A percentile compares a stretch with the other conserved stretches of the same genome.
Evolutionary conservation across 2,113 vertebrate genomes (phyloP).

Genomic region (Brachionichthys hirsutus): DNA sequence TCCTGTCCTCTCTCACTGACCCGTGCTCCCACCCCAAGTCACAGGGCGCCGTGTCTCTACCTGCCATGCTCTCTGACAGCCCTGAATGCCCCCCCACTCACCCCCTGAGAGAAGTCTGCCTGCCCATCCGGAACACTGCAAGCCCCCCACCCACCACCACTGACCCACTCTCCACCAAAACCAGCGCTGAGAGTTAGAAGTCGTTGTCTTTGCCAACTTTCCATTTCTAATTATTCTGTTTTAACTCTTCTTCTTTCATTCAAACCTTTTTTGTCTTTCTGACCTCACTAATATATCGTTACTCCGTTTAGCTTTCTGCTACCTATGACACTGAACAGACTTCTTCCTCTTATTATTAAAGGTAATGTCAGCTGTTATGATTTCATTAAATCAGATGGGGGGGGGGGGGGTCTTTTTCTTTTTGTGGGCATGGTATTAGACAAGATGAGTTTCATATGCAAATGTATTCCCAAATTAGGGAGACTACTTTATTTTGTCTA

Average conservation of each 20-base stretch:
- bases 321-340: slow-evolving; percentile 31
- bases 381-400: neutral
- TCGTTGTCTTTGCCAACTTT: slow-evolving; percentile 48
- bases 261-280: slow-evolving; percentile 10
- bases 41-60: slow-evolving; percentile 75
- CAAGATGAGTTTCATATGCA: too few species aligned
- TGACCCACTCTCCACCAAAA: slow-evolving; percentile 36
- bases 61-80: slow-evolving; percentile 77
- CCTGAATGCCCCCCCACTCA: slow-evolving; percentile 57
- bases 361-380: too few species aligned
- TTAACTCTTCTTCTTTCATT: slow-evolving; percentile 36
- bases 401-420: too few species aligned
- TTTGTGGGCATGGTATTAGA: too few species aligned
- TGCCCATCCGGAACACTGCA: slow-evolving; percentile 76
- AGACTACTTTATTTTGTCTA: too few species aligned
- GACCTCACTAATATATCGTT: slow-evolving; percentile 55
- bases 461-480: too few species aligned
- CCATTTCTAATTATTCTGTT: slow-evolving; percentile 64
- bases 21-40: slow-evolving; percentile 72
- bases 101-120: slow-evolving; percentile 73
- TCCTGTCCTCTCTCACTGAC: slow-evolving; percentile 75
- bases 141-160: slow-evolving; percentile 38
- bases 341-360: slow-evolving; percentile 7
- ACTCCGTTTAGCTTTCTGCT: slow-evolving; percentile 46
- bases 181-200: slow-evolving; percentile 60